Evolutionary conservation across 2,113 vertebrate species (phyloP).

Genomic region (Larimichthys crocea): DNA sequence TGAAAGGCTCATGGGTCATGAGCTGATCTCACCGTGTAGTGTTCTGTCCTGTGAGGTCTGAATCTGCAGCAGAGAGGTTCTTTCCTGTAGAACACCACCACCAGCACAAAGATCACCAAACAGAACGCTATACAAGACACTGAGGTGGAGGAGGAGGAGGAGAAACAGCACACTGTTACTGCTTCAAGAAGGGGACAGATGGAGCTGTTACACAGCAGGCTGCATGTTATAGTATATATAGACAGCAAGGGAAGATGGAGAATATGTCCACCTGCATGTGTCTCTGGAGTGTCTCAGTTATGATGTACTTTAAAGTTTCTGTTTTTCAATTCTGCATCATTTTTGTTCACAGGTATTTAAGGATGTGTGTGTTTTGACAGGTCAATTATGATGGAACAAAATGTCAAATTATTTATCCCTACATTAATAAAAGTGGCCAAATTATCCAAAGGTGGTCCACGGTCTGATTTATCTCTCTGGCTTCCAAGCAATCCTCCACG

Average conservation of each 20-base stretch:
- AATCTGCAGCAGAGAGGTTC: slow-evolving; percentile 79
- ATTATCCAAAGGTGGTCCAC: too few species aligned
- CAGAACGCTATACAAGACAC: slow-evolving; percentile 75
- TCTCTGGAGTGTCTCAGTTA: neutral
- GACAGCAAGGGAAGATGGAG: neutral
- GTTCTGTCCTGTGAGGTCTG: slow-evolving; percentile 69
- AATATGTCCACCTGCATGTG: neutral
- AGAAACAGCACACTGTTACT: neutral
- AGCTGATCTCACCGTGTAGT: slow-evolving; percentile 68
- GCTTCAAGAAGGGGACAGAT: neutral
- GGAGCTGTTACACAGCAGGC: neutral
- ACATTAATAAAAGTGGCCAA: too few species aligned
- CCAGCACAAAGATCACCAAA: slow-evolving; percentile 72
- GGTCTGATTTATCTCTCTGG: too few species aligned
- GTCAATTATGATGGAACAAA: too few species aligned
- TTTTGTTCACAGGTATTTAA: too few species aligned
- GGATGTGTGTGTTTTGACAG: too few species aligned
- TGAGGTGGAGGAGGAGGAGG: slow-evolving; percentile 4
- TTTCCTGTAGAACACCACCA: slow-evolving; percentile 72
- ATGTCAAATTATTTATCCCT: too few species aligned
- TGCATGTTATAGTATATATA: neutral
- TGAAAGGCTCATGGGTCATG: neutral
- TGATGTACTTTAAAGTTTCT: too few species aligned
- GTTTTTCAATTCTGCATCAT: too few species aligned
- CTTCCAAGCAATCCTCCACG: too few species aligned